phyloP scores from a whole-genome alignment of 1,140 invertebrate species.

The Glomeris maerens region DNA sequence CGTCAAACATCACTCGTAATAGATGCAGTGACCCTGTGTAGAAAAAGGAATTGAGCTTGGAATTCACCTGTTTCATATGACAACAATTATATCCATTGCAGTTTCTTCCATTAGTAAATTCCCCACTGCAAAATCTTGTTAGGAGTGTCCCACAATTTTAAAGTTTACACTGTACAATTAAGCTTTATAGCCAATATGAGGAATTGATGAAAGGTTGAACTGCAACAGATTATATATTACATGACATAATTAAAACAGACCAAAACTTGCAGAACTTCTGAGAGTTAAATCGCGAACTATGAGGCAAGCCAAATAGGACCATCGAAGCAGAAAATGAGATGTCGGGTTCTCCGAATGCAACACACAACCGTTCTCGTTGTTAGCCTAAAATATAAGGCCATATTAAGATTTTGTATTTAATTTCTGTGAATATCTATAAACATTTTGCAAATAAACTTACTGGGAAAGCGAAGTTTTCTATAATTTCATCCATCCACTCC shows the following conservation, averaged over 20 bases:
- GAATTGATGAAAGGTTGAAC: background rate
- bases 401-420: background rate
- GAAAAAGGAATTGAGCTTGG: background rate
- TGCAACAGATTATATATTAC: background rate
- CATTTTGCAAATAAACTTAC: slow-evolving; percentile 19
- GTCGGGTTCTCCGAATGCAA: background rate
- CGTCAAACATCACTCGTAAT: slow-evolving; percentile 39
- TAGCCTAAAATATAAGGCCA: too few species aligned
- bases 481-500: slow-evolving; percentile 36
- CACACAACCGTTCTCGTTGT: too few species aligned
- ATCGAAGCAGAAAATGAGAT: slow-evolving; percentile 33
- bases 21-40: slow-evolving; percentile 37
- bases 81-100: background rate
- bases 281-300: slow-evolving; percentile 39
- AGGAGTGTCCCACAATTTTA: background rate
- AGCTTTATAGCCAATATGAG: background rate
- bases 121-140: background rate
- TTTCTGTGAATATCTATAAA: background rate
- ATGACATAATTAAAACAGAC: slow-evolving; percentile 21
- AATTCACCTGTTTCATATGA: background rate
- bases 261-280: slow-evolving; percentile 37
- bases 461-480: slow-evolving; percentile 33
- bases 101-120: background rate
- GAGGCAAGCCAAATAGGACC: slow-evolving; percentile 36
- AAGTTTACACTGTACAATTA: background rate